Conservation (phyloP, 2,113 vertebrate species). For the Haemorhous mexicanus region DNA sequence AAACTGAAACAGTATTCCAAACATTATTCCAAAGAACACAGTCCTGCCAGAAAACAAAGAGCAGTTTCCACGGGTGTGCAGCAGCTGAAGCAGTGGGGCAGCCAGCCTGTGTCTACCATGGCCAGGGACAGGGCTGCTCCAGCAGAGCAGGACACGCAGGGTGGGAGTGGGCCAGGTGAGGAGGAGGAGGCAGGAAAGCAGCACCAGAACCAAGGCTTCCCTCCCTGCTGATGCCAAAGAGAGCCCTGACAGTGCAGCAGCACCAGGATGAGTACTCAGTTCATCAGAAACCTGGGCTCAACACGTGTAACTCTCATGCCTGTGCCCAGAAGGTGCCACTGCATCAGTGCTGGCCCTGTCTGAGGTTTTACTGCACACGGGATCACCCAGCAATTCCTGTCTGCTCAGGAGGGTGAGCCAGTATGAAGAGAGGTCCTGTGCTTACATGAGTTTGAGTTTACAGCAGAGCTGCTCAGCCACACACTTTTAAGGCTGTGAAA, state of each 20-base stretch:
- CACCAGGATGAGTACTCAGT: not conserved
- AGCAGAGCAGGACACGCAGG: not conserved
- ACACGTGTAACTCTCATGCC: not conserved
- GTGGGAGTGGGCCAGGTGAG: accelerated
- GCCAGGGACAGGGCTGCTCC: accelerated
- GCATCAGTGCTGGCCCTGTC: not conserved
- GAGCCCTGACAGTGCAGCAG: not conserved
- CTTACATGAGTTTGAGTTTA: not conserved
- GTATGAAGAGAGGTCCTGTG: not conserved
- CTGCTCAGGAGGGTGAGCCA: not conserved
- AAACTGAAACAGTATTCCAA: not conserved
- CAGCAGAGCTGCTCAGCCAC: not conserved
- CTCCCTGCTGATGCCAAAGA: not conserved
- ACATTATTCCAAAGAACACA: not conserved
- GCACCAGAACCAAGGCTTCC: not conserved
- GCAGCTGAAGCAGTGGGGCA: not conserved
- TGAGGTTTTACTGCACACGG: not conserved
- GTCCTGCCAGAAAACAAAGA: not conserved
- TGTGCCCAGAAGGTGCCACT: not conserved
- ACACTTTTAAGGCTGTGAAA: not conserved
- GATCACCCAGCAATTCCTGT: not conserved
- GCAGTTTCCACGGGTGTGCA: not conserved
- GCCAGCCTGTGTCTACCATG: accelerated
- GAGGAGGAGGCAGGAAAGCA: not conserved
- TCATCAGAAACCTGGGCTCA: not conserved